phyloP scores from a whole-genome alignment of 2,113 vertebrate species.

The Rostratula benghalensis region DNA sequence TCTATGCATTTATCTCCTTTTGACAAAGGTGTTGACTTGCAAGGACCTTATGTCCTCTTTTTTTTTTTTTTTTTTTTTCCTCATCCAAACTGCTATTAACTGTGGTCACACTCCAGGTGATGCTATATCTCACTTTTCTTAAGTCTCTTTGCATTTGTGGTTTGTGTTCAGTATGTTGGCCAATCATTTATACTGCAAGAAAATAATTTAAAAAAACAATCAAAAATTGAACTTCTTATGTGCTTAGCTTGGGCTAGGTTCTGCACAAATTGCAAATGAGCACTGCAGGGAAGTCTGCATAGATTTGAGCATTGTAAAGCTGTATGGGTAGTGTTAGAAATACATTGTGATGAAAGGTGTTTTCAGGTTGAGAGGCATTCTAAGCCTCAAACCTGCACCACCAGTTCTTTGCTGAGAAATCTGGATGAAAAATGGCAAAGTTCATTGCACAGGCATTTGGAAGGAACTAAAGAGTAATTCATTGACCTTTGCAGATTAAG shows the following conservation, averaged over 20 bases:
- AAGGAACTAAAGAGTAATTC: constrained; percentile 31
- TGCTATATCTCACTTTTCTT: background rate
- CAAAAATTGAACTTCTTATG: background rate
- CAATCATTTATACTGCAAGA: background rate
- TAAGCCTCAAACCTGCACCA: constrained; percentile 30
- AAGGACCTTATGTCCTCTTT: background rate
- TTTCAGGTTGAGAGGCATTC: background rate
- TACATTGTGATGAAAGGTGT: background rate
- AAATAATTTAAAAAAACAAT: background rate
- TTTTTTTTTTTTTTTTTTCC: background rate
- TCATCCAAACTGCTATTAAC: background rate
- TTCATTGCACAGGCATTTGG: constrained; percentile 37
- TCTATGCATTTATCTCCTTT: background rate
- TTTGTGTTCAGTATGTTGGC: background rate
- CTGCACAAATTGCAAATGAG: background rate
- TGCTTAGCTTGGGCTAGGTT: background rate
- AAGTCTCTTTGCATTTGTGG: background rate
- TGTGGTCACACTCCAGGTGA: background rate
- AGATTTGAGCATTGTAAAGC: background rate
- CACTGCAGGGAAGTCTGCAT: background rate
- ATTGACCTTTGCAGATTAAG: constrained; percentile 51
- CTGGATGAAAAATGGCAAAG: constrained; percentile 33
- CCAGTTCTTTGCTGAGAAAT: constrained; percentile 26
- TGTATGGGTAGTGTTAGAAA: background rate
- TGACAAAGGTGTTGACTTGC: background rate